Conservation (phyloP, 2,113 vertebrate species). For the Felis chaus region DNA sequence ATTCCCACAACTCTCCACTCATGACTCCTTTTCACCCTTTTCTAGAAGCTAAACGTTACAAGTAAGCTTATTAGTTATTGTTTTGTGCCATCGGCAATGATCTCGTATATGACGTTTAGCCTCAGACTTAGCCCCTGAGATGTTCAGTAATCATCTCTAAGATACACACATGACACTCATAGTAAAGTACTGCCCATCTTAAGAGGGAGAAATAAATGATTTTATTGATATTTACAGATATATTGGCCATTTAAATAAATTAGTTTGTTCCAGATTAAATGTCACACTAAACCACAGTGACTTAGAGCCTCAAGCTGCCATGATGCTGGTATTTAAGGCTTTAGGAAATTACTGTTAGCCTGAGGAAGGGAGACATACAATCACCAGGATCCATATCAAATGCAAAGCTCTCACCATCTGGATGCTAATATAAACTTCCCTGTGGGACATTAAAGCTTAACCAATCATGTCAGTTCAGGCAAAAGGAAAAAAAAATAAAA, state of each 20-base stretch:
- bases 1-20: not conserved
- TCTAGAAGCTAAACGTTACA: not conserved
- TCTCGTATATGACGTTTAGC: not conserved
- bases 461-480: not conserved
- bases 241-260: not conserved
- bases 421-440: not conserved
- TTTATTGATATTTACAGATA: not conserved
- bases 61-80: not conserved
- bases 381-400: not conserved
- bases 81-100: not conserved
- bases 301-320: not conserved
- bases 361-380: not conserved
- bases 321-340: not conserved
- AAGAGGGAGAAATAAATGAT: not conserved
- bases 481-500: not conserved
- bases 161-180: not conserved
- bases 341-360: not conserved
- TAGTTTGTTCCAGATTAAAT: not conserved
- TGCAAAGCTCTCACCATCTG: not conserved
- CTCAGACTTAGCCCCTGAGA: not conserved
- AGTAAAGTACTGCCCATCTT: not conserved
- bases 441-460: not conserved
- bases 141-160: not conserved
- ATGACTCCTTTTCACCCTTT: not conserved
- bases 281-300: not conserved